Conservation (phyloP, 2,797 vertebrate species). For the Girardinus metallicus region DNA sequence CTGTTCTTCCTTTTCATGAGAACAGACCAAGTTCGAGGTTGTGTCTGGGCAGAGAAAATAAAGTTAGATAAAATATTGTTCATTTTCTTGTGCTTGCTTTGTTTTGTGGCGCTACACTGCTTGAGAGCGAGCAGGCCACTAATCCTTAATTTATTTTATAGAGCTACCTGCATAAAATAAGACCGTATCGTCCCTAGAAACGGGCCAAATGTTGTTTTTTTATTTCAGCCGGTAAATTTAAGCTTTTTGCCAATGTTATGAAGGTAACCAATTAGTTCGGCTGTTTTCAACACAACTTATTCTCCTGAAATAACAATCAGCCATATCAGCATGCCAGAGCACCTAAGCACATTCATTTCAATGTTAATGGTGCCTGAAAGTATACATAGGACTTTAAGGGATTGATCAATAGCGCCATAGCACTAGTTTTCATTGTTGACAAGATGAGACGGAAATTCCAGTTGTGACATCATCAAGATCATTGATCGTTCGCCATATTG, state of each 20-base stretch:
- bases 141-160: neutral
- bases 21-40: neutral
- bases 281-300: neutral
- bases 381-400: neutral
- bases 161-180: too few species aligned
- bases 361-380: neutral
- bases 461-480: neutral
- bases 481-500: neutral
- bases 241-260: neutral
- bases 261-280: neutral
- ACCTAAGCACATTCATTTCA: neutral
- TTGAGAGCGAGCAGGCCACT: neutral
- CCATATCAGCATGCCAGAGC: neutral
- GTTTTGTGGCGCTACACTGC: neutral
- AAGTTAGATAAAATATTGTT: neutral
- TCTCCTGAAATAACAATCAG: neutral
- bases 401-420: neutral
- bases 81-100: neutral
- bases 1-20: neutral
- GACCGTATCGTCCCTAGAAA: too few species aligned
- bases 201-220: too few species aligned
- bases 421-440: too few species aligned
- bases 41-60: neutral
- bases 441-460: too few species aligned
- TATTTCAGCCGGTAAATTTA: too few species aligned